Evolutionary conservation across 2,797 vertebrate genomes (phyloP).

Genomic region (Sardinella longiceps): DNA sequence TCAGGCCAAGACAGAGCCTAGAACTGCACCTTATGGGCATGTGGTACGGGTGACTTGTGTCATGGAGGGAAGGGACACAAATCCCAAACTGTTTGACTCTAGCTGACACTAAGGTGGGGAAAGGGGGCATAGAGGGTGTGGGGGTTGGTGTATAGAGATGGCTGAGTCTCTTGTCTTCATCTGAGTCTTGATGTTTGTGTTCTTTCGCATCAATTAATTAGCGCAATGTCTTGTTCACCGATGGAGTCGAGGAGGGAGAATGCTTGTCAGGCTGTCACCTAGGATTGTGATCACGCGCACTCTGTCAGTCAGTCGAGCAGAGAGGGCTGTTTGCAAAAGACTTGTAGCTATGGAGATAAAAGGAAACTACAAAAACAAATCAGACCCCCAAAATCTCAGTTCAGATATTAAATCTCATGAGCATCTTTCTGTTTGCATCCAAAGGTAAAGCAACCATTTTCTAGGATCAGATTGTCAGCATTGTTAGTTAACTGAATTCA

Average conservation of each 20-base stretch:
- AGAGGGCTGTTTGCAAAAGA: slow-evolving; percentile 2
- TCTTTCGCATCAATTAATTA: slow-evolving; percentile 15
- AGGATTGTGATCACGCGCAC: background rate
- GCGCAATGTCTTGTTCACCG: slow-evolving; percentile 4
- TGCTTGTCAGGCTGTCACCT: background rate
- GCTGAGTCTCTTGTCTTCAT: background rate
- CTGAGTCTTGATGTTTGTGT: background rate
- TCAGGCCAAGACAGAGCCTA: background rate
- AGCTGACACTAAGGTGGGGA: background rate
- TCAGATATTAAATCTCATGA: background rate
- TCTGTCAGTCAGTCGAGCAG: background rate
- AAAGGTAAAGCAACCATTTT: background rate
- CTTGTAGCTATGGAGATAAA: background rate
- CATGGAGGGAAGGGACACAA: background rate
- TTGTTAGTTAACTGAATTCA: background rate
- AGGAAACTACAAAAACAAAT: background rate
- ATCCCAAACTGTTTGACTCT: slow-evolving; percentile 7
- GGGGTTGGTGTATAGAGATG: background rate
- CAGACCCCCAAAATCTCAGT: background rate
- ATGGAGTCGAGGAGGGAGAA: background rate
- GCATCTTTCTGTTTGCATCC: background rate
- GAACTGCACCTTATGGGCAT: background rate
- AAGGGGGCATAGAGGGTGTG: background rate
- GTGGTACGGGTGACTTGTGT: background rate
- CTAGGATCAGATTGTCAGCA: background rate